Evolutionary conservation across 2,113 vertebrate species (phyloP), one percentile per base, ranked within the genome.

Genomic region (Oreochromis niloticus): DNA sequence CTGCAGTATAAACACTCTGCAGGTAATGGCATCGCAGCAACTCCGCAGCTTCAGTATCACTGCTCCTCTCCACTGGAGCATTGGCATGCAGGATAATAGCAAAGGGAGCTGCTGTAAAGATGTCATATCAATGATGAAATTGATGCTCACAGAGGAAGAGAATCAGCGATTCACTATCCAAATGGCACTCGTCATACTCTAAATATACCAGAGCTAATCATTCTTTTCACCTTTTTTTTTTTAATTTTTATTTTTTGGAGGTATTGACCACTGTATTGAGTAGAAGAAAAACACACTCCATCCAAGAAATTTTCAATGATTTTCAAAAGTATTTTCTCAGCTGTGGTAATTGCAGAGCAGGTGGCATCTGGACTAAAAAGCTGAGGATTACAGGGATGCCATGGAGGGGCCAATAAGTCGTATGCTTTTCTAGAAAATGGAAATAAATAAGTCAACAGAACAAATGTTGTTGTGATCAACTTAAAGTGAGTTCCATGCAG

Each of bases 401-500:
- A 48, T 6, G 27, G 30, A 83, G 3, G 27, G 39, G n/a, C 66
- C 43, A 10, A 88, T 71, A 36, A 73, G 78, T 82, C 16, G 4
- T 43, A 75, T 46, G 84, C 71, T 80, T 85, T 89, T 85, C 83
- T 30, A 59, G 87, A 86, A 94, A 90, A 93, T 91, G 91, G 87
- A 92, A 95, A 94, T 95, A 88, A 96, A 96, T 95, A 94, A 95
- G 83, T 95, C 79, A 95, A 91, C 50, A 90, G 89, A 93, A 95
- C 92, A 95, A 95, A 95, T 94, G 91, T 94, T 94, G 92, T 94
- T 95, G 87, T 91, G 92, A 94, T 88, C 61, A 94, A 90, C 34
- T 75, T 89, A 22, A 87, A 94, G 94, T 83, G 92, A 91, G 90
- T 86, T 83, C 61, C 89, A 84, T 86, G 85, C 86, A 41, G 79